Base-by-base conservation (phyloP, 2,113 vertebrate species). In the Psettodes erumei region DNA sequence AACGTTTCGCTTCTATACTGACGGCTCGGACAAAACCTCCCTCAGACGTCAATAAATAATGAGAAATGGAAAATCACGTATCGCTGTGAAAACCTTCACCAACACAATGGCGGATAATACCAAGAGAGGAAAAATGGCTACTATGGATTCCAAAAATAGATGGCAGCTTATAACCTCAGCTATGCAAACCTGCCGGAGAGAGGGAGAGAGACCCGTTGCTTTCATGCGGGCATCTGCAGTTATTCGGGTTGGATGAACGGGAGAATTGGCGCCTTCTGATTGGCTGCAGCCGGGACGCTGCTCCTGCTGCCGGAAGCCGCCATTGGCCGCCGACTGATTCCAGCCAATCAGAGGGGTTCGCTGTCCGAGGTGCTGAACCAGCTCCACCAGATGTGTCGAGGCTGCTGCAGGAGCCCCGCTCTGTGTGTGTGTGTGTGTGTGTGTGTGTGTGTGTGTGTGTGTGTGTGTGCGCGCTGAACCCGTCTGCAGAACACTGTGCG, bases 211-310 rank as follows among this genome's bases (percentile, higher is more conserved):
- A 54, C 27, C 19, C 60, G 64, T 3, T 33, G 86, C 70, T 81
- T 79, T 60, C 87, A 90, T 92, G 91, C 90, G 81, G 91, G 88
- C 75, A 92, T 93, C 91, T 87, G 87, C 88, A 91, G 87, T 89
- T 84, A 85, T 86, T 89, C 79, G 86, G 90, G 88, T 90, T 93
- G 92, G 91, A 87, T 86, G 88, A 40, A 74, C 30, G 62, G 63
- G 79, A 71, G 45, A 71, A 80, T 60, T 30, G 74, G 23, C 23
- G 89, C 15, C 40, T 23, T 69, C 59, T 63, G 11, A 90, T 91
- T 92, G 90, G 91, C 84, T 88, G 64, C n/a, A 19, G 68, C 45
- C 21, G 6, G 59, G 82, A 81, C 83, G 88, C 84, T 79, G 69
- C 33, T 5, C 60, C 69, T 16, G 56, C 65, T 59, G 73, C 62